These are phyloP conservation scores for Muscina levida DNA, from an alignment of 2,888 invertebrate species.

Conservation along the genomic window DNA sequence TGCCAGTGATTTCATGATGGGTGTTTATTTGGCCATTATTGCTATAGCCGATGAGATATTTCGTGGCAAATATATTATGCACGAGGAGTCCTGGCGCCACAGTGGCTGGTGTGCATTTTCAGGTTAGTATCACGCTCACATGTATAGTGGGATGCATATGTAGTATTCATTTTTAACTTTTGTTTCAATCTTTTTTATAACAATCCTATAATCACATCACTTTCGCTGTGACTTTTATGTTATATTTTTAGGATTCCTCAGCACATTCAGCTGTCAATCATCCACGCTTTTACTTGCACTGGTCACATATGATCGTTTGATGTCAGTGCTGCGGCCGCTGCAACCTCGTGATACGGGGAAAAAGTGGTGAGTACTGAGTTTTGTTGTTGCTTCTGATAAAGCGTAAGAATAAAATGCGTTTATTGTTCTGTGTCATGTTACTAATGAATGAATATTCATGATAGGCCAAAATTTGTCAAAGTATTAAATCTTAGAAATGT, in stretches of 20 bases:
- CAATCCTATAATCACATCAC: too few species aligned
- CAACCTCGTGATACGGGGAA: slow-evolving; percentile 76
- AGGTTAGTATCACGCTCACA: slow-evolving; percentile 79
- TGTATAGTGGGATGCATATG: too few species aligned
- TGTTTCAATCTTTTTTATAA: too few species aligned
- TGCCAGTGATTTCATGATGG: slow-evolving; percentile 84
- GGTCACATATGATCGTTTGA: slow-evolving; percentile 84
- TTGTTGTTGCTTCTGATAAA: too few species aligned
- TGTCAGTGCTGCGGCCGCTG: slow-evolving; percentile 83
- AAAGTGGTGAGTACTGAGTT: slow-evolving; percentile 71
- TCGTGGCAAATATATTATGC: slow-evolving; percentile 82
- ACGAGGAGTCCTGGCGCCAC: slow-evolving; percentile 83
- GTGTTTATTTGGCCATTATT: slow-evolving; percentile 83
- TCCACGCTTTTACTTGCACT: slow-evolving; percentile 83
- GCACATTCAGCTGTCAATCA: slow-evolving; percentile 83
- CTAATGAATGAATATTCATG: too few species aligned
- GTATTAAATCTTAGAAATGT: too few species aligned
- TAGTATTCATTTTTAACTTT: too few species aligned
- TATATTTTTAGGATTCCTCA: slow-evolving; percentile 81
- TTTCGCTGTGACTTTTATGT: too few species aligned
- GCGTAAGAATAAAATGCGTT: too few species aligned
- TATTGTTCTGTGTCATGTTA: too few species aligned
- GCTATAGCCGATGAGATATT: slow-evolving; percentile 81
- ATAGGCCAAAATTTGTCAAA: too few species aligned
- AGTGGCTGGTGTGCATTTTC: slow-evolving; percentile 82